Evolutionary conservation across 2,797 vertebrate species (phyloP).

Genomic region (Pitangus sulphuratus): DNA sequence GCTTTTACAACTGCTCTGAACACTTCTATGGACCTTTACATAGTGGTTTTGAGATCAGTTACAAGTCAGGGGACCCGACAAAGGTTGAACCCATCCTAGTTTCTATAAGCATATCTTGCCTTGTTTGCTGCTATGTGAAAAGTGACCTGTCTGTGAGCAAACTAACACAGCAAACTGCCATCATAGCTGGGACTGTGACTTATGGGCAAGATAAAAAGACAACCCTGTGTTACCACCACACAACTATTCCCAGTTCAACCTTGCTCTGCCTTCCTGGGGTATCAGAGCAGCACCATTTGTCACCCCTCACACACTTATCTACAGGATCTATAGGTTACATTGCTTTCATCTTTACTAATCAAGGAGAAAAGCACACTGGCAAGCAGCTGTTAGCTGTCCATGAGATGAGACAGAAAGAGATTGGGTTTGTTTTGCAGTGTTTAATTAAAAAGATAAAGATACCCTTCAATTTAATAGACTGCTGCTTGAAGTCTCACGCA

Average conservation of each 20-base stretch:
- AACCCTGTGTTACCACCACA: neutral
- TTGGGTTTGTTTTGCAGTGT: neutral
- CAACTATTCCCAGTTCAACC: neutral
- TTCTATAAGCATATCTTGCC: neutral
- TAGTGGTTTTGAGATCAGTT: neutral
- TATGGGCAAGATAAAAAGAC: neutral
- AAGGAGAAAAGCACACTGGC: neutral
- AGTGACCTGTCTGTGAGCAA: neutral
- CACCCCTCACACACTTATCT: neutral
- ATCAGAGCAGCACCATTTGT: accelerated
- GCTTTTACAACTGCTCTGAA: neutral
- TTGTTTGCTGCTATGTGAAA: neutral
- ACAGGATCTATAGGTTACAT: neutral
- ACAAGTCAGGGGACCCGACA: neutral
- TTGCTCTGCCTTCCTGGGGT: neutral
- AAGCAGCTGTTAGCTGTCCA: neutral
- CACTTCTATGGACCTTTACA: neutral
- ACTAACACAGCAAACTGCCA: neutral
- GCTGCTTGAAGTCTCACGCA: neutral
- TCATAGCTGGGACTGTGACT: accelerated
- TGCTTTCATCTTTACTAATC: neutral
- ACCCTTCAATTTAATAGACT: neutral
- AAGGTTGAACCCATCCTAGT: neutral
- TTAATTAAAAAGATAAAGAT: neutral
- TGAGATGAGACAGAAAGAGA: neutral